These are phyloP conservation scores for Probosciger aterrimus DNA, from an alignment of 2,113 vertebrate species.

Conservation along the genomic window DNA sequence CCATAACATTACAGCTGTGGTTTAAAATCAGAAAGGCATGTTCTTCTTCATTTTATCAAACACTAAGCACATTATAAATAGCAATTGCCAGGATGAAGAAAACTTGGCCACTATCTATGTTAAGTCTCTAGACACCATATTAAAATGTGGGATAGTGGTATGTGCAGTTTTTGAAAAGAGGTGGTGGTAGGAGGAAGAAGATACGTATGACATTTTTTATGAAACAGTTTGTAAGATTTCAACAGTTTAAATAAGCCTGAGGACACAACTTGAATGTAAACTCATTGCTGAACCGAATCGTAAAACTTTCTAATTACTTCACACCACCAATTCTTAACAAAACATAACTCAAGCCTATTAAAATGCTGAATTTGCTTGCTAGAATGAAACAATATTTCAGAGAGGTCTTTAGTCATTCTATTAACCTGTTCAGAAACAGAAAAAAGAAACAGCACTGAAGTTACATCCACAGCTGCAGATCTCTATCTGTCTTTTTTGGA, in stretches of 20 bases:
- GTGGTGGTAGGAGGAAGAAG: background rate
- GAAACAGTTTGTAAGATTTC: conserved; percentile 11
- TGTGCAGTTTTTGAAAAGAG: background rate
- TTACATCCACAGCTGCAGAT: background rate
- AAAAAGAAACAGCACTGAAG: background rate
- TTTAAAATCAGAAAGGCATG: conserved; percentile 16
- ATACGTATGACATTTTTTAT: background rate
- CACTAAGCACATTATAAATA: background rate
- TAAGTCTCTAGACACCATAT: background rate
- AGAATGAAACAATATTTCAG: conserved; percentile 1
- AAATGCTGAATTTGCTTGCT: conserved; percentile 30
- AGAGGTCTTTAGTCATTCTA: background rate
- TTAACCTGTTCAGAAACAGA: background rate
- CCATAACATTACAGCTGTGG: background rate
- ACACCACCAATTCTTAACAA: conserved; percentile 30
- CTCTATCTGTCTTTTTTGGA: background rate
- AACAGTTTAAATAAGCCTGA: conserved; percentile 23
- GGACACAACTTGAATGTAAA: conserved; percentile 21
- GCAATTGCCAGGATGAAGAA: conserved; percentile 8
- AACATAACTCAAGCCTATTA: conserved; percentile 31
- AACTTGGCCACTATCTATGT: background rate
- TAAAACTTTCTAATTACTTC: conserved; percentile 33
- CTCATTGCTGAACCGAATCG: background rate
- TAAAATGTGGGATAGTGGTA: background rate
- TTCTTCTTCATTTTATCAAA: conserved; percentile 4